A percentile compares a stretch with the other conserved stretches of the same genome.
phyloP scores from a whole-genome alignment of 1,140 invertebrate genomes.

The Ceratoteleas bidentatus region DNA sequence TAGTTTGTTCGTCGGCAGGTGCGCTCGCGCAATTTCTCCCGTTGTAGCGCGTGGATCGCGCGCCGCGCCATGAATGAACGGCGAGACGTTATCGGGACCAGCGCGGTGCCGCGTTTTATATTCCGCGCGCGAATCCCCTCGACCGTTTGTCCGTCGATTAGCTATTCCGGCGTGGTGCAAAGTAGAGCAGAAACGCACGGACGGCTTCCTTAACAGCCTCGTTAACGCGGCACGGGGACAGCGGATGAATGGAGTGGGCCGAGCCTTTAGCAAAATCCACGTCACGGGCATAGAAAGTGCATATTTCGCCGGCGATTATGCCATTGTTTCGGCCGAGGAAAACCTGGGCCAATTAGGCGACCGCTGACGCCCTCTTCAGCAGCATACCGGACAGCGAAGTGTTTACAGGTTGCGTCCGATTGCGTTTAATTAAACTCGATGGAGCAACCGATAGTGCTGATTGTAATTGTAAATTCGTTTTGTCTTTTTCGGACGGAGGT shows the following conservation, averaged over 20 bases:
- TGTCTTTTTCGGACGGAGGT: no score
- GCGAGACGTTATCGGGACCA: conserved; percentile 3
- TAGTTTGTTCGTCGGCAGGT: conserved; percentile 60
- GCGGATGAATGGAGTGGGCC: conserved; percentile 29
- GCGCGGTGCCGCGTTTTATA: conserved; percentile 25
- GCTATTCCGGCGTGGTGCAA: conserved; percentile 52
- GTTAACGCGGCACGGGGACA: conserved; percentile 23
- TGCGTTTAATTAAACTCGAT: neutral
- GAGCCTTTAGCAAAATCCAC: conserved; percentile 33
- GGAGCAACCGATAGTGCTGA: no score
- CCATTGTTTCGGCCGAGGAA: conserved; percentile 34
- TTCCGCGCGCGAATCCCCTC: conserved; percentile 23
- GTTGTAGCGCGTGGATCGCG: conserved; percentile 21
- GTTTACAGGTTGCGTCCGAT: neutral
- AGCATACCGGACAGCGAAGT: neutral
- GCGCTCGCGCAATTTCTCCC: conserved; percentile 50
- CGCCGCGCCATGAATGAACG: conserved; percentile 35
- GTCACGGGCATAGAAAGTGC: conserved; percentile 44
- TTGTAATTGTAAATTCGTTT: neutral
- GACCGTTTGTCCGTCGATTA: conserved; percentile 35
- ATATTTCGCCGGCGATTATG: conserved; percentile 43
- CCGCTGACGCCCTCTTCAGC: conserved; percentile 9
- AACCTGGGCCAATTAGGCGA: conserved; percentile 17
- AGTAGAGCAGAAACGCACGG: conserved; percentile 58
- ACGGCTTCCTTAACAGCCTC: conserved; percentile 26